Percentiles rank a stretch among this genome's conserved stretches.
These are phyloP conservation scores for Rhopalosiphum maidis DNA, from an alignment of 1,140 invertebrate species.

Conservation along the genomic window DNA sequence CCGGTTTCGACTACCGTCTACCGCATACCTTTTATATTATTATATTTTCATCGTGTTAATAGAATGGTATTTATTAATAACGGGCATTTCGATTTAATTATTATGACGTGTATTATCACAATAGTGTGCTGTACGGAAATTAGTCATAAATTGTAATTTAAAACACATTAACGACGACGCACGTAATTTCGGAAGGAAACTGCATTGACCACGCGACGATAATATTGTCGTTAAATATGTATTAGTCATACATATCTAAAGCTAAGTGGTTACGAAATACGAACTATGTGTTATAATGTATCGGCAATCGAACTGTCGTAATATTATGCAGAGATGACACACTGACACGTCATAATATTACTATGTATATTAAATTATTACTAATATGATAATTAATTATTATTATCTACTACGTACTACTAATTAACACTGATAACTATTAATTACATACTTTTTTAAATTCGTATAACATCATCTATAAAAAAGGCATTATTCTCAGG, in stretches of 20 bases:
- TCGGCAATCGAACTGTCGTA: background rate
- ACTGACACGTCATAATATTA: background rate
- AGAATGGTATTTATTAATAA: background rate
- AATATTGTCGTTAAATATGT: background rate
- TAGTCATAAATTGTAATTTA: constrained; percentile 5
- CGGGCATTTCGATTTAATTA: background rate
- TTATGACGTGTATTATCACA: background rate
- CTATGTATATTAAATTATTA: background rate
- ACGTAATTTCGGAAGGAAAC: background rate
- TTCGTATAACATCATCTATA: background rate
- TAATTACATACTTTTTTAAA: too few species aligned
- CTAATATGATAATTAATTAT: background rate
- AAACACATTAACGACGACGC: background rate
- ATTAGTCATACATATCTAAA: background rate
- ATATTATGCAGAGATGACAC: background rate
- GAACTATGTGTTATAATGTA: background rate
- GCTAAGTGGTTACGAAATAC: background rate
- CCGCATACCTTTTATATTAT: background rate
- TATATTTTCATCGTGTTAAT: background rate
- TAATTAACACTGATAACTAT: background rate
- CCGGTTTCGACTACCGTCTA: background rate
- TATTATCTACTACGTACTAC: background rate
- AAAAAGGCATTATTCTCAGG: too few species aligned
- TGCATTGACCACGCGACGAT: background rate
- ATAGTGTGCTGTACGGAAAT: background rate